Base-by-base conservation (phyloP, 2,888 invertebrate genomes). In the Pilophorus perplexus region DNA sequence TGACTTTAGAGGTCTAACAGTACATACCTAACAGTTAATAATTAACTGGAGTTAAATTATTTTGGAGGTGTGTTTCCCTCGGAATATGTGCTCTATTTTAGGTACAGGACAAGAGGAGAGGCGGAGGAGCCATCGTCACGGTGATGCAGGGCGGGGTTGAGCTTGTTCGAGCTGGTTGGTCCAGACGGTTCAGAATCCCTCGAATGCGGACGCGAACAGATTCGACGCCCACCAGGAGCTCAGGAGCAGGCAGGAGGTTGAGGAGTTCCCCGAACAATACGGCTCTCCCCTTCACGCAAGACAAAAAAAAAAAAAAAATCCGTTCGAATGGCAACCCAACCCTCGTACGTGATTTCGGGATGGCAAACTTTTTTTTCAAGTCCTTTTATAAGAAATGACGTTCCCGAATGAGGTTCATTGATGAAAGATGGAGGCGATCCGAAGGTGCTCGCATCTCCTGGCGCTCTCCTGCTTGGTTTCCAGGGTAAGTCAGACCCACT, bases 151-250 rank as follows among this genome's bases (percentile, higher is more conserved):
- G n/a, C n/a, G n/a, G n/a, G n/a, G n/a, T n/a, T n/a, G n/a, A n/a
- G n/a, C n/a, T n/a, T n/a, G n/a, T n/a, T n/a, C n/a, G n/a, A n/a
- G n/a, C n/a, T n/a, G n/a, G n/a, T 25, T 50, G 50, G 50, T 50
- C 50, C 52, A 52, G 54, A 33, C 28, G 38, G 55, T 22, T 55
- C 37, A 18, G 55, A 23, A n/a, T n/a, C n/a, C 22, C 37, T 38
- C 28, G 33, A 46, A 37, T 20, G 55, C 38, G 55, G 55, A 55
- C 55, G 55, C 38, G 33, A 55, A 55, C 33, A 37, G 55, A 55
- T 55, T 28, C 55, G 37, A 55, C 37, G 55, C n/a, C 4, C 12
- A 38, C 18, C 18, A 38, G 55, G 55, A 38, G 38, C 20, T 14
- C 55, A 55, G 55, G 55, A 55, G 55, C 55, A 2, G 33, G 6